These are phyloP conservation scores for Pseudeuparius sepicola DNA, from an alignment of 2,888 invertebrate species.

Conservation along the genomic window DNA sequence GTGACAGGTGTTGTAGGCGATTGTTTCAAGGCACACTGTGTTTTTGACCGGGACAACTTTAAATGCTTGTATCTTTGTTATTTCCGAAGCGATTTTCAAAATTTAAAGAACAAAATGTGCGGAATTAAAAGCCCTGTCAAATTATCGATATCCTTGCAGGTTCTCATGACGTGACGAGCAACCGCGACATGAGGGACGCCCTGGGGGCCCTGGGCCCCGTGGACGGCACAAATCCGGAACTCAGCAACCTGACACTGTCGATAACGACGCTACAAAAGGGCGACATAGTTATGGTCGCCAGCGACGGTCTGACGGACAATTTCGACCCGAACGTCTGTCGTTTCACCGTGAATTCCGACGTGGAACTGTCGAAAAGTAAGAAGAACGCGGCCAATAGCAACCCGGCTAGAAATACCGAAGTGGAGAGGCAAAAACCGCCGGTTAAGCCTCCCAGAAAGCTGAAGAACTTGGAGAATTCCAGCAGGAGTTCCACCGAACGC, in stretches of 20 bases:
- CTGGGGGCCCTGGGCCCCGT: constrained; percentile 82
- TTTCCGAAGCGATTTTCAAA: too few species aligned
- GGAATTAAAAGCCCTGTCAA: too few species aligned
- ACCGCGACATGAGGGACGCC: constrained; percentile 82
- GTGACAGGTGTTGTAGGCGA: too few species aligned
- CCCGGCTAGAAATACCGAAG: constrained; percentile 2
- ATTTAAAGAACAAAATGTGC: too few species aligned
- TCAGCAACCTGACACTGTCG: constrained; percentile 77
- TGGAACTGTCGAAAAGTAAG: constrained; percentile 37
- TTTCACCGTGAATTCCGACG: constrained; percentile 50
- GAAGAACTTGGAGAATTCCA: constrained; percentile 39
- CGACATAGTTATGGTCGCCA: constrained; percentile 78
- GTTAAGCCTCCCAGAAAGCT: constrained; percentile 29
- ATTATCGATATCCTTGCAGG: too few species aligned
- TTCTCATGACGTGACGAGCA: constrained; percentile 72
- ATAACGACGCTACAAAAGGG: constrained; percentile 70
- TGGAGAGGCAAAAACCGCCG: constrained; percentile 22
- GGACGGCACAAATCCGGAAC: constrained; percentile 73
- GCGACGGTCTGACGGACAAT: constrained; percentile 86
- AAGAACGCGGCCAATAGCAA: not conserved
- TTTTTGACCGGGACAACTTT: too few species aligned
- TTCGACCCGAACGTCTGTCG: constrained; percentile 87
- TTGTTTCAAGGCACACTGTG: too few species aligned
- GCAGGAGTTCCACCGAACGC: constrained; percentile 16
- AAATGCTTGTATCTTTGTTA: too few species aligned